Conservation (phyloP, 2,113 vertebrate species). For the Pavo muticus region DNA sequence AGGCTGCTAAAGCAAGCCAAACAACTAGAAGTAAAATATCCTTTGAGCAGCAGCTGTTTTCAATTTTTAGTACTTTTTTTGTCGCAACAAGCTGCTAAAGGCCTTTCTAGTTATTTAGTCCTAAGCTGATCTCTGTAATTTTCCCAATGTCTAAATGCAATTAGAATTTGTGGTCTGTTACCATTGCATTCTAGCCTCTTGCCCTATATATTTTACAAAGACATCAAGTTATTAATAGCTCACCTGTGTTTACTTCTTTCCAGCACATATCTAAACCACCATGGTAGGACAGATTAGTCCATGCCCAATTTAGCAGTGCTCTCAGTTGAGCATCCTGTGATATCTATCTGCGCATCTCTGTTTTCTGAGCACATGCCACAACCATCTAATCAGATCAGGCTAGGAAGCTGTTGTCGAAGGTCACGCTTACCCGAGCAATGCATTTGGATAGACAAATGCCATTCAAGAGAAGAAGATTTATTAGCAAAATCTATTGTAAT, state of each 20-base stretch:
- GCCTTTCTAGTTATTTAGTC: rapidly evolving
- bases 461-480: neutral
- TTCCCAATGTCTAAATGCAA: neutral
- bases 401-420: neutral
- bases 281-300: neutral
- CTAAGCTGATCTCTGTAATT: neutral
- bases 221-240: neutral
- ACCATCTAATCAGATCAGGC: neutral
- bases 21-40: rapidly evolving
- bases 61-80: neutral
- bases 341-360: neutral
- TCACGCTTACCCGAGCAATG: neutral
- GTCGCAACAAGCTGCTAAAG: neutral
- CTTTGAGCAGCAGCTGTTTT: neutral
- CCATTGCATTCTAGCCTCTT: neutral
- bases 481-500: neutral
- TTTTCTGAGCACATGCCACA: neutral
- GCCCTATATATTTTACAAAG: neutral
- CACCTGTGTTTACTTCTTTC: rapidly evolving
- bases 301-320: neutral
- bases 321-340: rapidly evolving
- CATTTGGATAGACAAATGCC: neutral
- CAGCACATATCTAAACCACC: neutral
- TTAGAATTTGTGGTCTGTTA: neutral
- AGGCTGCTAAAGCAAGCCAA: neutral